Evolutionary conservation across 2,113 vertebrate species (phyloP).

Genomic region (Cacatua alba): DNA sequence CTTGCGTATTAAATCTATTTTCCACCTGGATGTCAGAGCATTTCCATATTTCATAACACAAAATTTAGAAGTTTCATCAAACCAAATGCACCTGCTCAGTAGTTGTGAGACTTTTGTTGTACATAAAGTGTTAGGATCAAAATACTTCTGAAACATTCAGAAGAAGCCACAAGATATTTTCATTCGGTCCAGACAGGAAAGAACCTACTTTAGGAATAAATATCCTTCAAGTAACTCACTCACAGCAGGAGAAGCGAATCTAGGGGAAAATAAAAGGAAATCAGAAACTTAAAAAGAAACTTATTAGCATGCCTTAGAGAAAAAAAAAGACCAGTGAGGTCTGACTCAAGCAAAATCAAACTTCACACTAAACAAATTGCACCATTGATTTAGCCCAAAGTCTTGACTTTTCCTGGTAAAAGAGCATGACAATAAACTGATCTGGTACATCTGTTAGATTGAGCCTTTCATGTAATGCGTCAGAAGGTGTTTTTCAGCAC

Average conservation of each 20-base stretch:
- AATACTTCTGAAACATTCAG: constrained; percentile 38
- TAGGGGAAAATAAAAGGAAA: background rate
- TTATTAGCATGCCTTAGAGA: constrained; percentile 4
- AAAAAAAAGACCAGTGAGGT: background rate
- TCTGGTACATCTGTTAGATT: background rate
- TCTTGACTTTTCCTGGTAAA: constrained; percentile 28
- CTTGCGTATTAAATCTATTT: background rate
- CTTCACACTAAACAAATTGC: constrained; percentile 49
- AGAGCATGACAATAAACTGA: constrained; percentile 22
- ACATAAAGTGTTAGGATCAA: constrained; percentile 12
- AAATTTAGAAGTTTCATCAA: constrained; percentile 24
- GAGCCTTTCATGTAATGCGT: constrained; percentile 43
- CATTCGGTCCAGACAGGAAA: background rate
- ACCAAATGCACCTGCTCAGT: background rate
- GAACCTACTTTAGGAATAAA: constrained; percentile 43
- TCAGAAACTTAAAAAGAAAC: constrained; percentile 5
- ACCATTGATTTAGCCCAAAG: constrained; percentile 25
- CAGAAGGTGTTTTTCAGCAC: constrained; percentile 50
- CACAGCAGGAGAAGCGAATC: constrained; percentile 18
- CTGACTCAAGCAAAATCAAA: constrained; percentile 26
- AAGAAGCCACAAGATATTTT: constrained; percentile 18
- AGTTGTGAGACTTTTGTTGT: background rate
- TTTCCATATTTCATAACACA: constrained; percentile 43
- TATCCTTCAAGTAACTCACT: constrained; percentile 32
- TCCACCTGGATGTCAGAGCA: background rate